Conservation (phyloP, 2,113 vertebrate genomes). For the Talpa occidentalis region DNA sequence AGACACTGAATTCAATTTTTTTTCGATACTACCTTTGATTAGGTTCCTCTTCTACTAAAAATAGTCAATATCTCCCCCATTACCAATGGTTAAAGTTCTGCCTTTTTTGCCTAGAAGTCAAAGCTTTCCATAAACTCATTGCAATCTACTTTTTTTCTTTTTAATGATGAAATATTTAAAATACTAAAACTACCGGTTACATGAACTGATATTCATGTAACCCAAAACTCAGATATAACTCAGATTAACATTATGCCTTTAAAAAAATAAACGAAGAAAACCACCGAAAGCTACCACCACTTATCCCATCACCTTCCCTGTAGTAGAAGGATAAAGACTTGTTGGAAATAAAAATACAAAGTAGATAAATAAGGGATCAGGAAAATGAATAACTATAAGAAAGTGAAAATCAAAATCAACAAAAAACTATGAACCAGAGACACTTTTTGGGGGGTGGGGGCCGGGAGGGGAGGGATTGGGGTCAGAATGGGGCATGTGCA, state of each 20-base stretch:
- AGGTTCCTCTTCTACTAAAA: conserved; percentile 4
- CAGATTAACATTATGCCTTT: neutral
- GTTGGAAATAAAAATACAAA: conserved; percentile 12
- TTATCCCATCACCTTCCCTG: neutral
- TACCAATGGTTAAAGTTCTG: neutral
- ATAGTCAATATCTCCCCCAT: neutral
- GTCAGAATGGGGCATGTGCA: no score
- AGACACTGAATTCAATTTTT: neutral
- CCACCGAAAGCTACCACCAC: neutral
- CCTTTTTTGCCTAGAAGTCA: neutral
- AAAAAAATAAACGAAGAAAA: neutral
- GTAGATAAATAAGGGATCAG: no score
- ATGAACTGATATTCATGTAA: neutral
- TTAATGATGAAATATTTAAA: conserved; percentile 2
- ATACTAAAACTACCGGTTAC: neutral
- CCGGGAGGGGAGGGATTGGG: no score
- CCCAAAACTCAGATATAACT: neutral
- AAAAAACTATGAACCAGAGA: no score
- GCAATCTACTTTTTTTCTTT: neutral
- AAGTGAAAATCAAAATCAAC: no score
- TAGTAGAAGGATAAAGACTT: neutral
- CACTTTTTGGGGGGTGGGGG: no score
- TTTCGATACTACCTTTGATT: neutral
- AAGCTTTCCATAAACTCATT: neutral
- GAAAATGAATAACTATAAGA: no score